Evolutionary conservation across 2,797 vertebrate species (phyloP).

Genomic region (Diplodus puntazzo): DNA sequence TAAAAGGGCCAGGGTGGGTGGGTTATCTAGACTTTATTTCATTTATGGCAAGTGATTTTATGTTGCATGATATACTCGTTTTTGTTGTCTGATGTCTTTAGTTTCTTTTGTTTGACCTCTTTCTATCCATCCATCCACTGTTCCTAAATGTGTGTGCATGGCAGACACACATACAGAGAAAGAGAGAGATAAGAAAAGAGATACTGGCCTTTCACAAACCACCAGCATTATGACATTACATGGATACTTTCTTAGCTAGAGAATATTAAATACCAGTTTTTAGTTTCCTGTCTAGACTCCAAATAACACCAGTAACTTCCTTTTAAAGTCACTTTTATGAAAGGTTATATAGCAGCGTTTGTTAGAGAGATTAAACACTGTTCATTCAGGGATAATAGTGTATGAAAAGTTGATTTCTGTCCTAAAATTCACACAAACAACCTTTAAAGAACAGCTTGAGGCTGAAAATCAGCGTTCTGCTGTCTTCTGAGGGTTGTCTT

Average conservation of each 20-base stretch:
- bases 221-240: constrained; percentile 59
- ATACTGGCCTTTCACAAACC: constrained; percentile 64
- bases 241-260: constrained; percentile 8
- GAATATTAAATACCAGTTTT: constrained; percentile 10
- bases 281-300: neutral
- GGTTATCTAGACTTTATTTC: constrained; percentile 50
- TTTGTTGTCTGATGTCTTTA: constrained; percentile 39
- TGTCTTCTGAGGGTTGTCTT: neutral
- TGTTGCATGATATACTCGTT: constrained; percentile 60
- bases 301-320: neutral
- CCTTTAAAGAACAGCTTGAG: neutral
- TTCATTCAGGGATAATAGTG: neutral
- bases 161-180: constrained; percentile 18
- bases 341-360: neutral
- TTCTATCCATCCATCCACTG: constrained; percentile 51
- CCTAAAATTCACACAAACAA: neutral
- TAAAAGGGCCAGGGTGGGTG: constrained; percentile 10
- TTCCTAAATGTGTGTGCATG: constrained; percentile 38
- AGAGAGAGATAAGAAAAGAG: constrained; percentile 17
- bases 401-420: no score
- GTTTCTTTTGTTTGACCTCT: constrained; percentile 44
- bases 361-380: neutral
- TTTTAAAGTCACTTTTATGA: neutral
- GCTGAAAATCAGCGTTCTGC: neutral
- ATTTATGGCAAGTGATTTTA: constrained; percentile 48